Evolutionary conservation across 2,888 invertebrate genomes (phyloP).

Genomic region (Amorpha juglandis): DNA sequence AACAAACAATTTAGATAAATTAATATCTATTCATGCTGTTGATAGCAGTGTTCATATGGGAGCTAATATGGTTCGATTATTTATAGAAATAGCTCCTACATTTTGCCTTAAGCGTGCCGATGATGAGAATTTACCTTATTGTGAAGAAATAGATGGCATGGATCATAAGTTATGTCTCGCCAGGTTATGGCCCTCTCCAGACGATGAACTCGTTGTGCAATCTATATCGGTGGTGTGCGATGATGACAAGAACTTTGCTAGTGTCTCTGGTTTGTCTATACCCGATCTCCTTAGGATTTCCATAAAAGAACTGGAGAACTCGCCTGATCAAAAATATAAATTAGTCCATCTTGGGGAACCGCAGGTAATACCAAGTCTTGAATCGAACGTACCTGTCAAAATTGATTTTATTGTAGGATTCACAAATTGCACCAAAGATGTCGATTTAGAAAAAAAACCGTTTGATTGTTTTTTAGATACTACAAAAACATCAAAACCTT

Average conservation of each 20-base stretch:
- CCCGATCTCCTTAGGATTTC: slow-evolving; percentile 52
- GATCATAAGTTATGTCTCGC: slow-evolving; percentile 62
- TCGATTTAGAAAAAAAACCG: slow-evolving; percentile 42
- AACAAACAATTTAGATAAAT: slow-evolving; percentile 64
- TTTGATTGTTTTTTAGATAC: slow-evolving; percentile 53
- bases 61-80: slow-evolving; percentile 60
- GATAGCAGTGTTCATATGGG: slow-evolving; percentile 58
- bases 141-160: slow-evolving; percentile 66
- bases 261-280: slow-evolving; percentile 59
- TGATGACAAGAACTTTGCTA: slow-evolving; percentile 56
- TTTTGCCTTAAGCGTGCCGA: slow-evolving; percentile 58
- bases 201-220: slow-evolving; percentile 60
- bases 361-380: slow-evolving; percentile 60
- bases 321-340: slow-evolving; percentile 52
- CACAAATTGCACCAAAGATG: slow-evolving; percentile 66
- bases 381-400: slow-evolving; percentile 54
- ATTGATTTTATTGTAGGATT: slow-evolving; percentile 55
- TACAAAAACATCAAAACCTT: slow-evolving; percentile 48
- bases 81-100: slow-evolving; percentile 65
- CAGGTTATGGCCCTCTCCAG: slow-evolving; percentile 64
- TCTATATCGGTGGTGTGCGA: slow-evolving; percentile 63
- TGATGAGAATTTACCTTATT: slow-evolving; percentile 48
- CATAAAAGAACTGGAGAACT: slow-evolving; percentile 54
- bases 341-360: slow-evolving; percentile 62
- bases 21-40: slow-evolving; percentile 60